Base-by-base conservation (phyloP, 2,888 invertebrate species). In the Cantharis lateralis region DNA sequence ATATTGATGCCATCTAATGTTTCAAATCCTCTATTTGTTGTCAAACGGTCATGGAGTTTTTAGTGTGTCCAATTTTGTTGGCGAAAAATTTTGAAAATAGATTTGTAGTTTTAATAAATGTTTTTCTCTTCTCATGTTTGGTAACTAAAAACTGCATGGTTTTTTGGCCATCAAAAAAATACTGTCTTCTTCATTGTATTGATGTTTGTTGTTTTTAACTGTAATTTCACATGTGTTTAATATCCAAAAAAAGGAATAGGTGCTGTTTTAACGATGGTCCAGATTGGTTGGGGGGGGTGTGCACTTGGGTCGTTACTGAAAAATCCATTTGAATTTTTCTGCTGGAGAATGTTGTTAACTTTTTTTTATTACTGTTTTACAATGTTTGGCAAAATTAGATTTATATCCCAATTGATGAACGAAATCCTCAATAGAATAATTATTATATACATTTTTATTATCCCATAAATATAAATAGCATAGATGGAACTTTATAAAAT, bases 1-100 rank as follows among this genome's bases (percentile, higher is more conserved):
- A 97, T 89, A 97, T 97, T 88, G 97, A 97, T 91, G 96, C 96
- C 88, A 97, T 97, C 87, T 97, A 95, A 90, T 87, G 48, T 48
- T 48, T 48, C 48, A n/a, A 48, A 48, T 64, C 70, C 69, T 16
- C 16, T 15, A 71, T 28, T 71, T 70, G 72, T 62, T 74, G 70
- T 76, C 71, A 64, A 76, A 78, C 15, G 24, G 13, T 64, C 20
- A 63, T 68, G 64, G 61, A 71, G 73, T 71, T 78, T 73, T 78
- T 68, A 69, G 61, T 26, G 2, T 48, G n/a, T 26, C 16, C 32
- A 18, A 74, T 68, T 71, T 71, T 71, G 13, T 73, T 4, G 18
- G 18, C 3, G 20, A 66, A 20, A 66, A 66, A 18, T 16, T 66
- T 20, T 20, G 18, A 66, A 20, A 18, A 66, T 16, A 24, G 64